Base-by-base conservation (phyloP, 30 jellyfish, hydroid and myxozoan genomes). In the Catostylus mosaicus region DNA sequence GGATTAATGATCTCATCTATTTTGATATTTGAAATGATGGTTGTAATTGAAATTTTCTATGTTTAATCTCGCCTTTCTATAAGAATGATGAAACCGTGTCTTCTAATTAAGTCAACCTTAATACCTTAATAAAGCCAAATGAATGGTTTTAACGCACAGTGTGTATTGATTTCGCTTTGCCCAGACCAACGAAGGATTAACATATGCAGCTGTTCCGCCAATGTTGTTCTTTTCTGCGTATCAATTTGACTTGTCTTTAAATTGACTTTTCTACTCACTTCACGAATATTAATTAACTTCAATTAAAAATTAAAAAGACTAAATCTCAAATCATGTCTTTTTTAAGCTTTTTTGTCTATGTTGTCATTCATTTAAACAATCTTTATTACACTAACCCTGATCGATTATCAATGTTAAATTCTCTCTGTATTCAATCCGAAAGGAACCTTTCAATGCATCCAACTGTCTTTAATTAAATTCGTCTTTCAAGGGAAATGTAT, bases 211-310 rank as follows among this genome's bases (percentile, higher is more conserved):
- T 82, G 92, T 36, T 70, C 69, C 66, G 23, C 36, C 22, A 36
- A 70, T 82, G 86, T 68, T 82, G 86, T 82, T 60, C 92, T 82
- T 82, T 82, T 82, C 86, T 67, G 69, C 80, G 86, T 82, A 82
- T 70, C 92, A 70, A 72, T 40, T 70, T 45, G 86, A 82, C 90
- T 57, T 63, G 62, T 76, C 67, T 70, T 70, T 82, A 68, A 82
- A 82, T 82, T 82, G 92, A 74, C 92, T 82, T 82, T 82, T 40
- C 92, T 82, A 40, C 86, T 56, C 77, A 70, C 75, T 82, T 57
- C 80, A 36, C 80, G 68, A 52, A 70, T 34, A 63, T 68, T 57
- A 54, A 82, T 82, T 60, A 82, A 82, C 77, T 82, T 34, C 82
- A 82, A 82, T 54, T 74, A 54, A 30, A 23, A 46, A 68, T 82